Percentiles rank a stretch among this genome's conserved stretches.
These are phyloP conservation scores for Caenorhabditis drosophilae DNA, from an alignment of 2,888 invertebrate genomes.

Conservation along the genomic window DNA sequence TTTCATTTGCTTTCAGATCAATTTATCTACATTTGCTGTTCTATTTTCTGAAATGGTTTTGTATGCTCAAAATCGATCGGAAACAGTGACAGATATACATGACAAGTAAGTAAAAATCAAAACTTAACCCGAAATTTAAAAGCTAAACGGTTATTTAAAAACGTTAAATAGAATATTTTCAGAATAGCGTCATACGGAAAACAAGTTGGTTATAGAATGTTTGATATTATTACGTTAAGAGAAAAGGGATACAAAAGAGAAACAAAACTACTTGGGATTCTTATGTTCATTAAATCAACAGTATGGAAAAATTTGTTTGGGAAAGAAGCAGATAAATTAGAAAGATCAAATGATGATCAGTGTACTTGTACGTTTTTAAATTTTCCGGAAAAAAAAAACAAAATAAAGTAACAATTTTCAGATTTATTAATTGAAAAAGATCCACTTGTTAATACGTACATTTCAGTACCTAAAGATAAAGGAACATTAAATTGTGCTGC, in stretches of 20 bases:
- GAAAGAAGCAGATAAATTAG: constrained; percentile 95
- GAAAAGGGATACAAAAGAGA: constrained; percentile 87
- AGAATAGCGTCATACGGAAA: constrained; percentile 92
- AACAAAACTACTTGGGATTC: constrained; percentile 84
- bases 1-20: constrained; percentile 52
- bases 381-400: not conserved
- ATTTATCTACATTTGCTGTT: constrained; percentile 80
- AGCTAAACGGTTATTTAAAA: constrained; percentile 2
- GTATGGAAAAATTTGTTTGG: constrained; percentile 98
- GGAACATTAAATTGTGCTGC: constrained; percentile 93
- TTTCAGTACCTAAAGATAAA: constrained; percentile 97
- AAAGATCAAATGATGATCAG: constrained; percentile 97
- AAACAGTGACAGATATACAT: constrained; percentile 91
- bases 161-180: not conserved
- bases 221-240: constrained; percentile 90
- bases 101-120: constrained; percentile 74
- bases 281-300: constrained; percentile 89
- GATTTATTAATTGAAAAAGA: constrained; percentile 98
- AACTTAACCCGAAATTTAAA: not conserved
- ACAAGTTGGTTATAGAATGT: constrained; percentile 89
- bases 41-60: constrained; percentile 97
- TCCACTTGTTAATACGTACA: constrained; percentile 92
- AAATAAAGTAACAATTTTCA: constrained; percentile 45
- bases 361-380: constrained; percentile 77
- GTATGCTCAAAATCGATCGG: constrained; percentile 88